A percentile compares a stretch with the other conserved stretches of the same genome.
These are phyloP conservation scores for Planiliza haematocheilus DNA, from an alignment of 2,113 vertebrate species.

Conservation along the genomic window DNA sequence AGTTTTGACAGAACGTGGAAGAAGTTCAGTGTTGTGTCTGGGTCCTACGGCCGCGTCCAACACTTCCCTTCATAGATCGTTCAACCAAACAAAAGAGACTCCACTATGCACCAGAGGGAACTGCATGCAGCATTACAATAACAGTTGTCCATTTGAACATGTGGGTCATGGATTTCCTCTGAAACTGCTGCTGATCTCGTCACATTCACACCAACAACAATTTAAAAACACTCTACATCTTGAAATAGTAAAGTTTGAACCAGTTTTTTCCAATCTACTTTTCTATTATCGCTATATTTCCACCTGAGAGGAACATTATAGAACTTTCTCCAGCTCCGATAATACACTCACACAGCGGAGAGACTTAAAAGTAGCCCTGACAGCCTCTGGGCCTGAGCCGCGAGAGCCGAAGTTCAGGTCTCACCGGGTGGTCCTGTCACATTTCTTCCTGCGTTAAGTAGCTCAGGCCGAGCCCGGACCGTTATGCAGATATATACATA, in stretches of 20 bases:
- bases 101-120: no score
- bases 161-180: neutral
- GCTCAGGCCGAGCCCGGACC: slow-evolving; percentile 49
- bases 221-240: neutral
- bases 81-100: no score
- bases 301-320: slow-evolving; percentile 35
- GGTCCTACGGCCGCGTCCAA: no score
- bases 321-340: slow-evolving; percentile 46
- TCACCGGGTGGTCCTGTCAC: slow-evolving; percentile 69
- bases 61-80: no score
- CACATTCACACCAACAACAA: neutral
- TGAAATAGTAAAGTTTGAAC: neutral
- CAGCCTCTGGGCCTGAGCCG: slow-evolving; percentile 63
- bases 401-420: slow-evolving; percentile 67
- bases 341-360: slow-evolving; percentile 53
- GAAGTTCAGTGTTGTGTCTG: no score
- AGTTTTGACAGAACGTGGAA: no score
- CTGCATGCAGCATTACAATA: no score
- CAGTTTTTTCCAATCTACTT: slow-evolving; percentile 2
- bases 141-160: no score
- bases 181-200: slow-evolving; percentile 6
- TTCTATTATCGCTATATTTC: slow-evolving; percentile 15
- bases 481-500: slow-evolving; percentile 32
- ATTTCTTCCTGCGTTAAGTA: slow-evolving; percentile 59
- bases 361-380: slow-evolving; percentile 47